Percentiles rank a stretch among this genome's conserved stretches.
Conservation (phyloP, 2,888 invertebrate genomes). For the Perizoma flavofasciatum region DNA sequence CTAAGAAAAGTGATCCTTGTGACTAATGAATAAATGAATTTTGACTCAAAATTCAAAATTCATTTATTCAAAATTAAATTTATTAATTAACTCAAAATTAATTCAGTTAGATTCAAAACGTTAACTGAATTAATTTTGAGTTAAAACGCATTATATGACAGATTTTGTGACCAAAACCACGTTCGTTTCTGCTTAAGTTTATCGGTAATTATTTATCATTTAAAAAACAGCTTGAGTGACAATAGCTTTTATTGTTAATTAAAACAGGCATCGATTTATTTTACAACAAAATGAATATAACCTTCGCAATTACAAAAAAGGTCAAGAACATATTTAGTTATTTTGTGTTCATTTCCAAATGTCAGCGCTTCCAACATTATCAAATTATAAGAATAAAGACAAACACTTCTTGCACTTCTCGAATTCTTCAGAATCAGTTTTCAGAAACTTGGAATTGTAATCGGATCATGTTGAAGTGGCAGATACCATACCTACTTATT, state of each 20-base stretch:
- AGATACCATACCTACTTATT: neutral
- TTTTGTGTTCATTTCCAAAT: constrained; percentile 44
- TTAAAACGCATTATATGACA: too few relatives aligned
- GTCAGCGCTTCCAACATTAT: constrained; percentile 35
- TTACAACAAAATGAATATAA: constrained; percentile 24
- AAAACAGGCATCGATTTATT: constrained; percentile 20
- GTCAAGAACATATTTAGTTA: constrained; percentile 47
- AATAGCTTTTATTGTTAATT: constrained; percentile 25
- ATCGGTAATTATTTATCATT: too few relatives aligned
- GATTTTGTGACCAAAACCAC: too few relatives aligned
- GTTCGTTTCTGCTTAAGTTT: too few relatives aligned
- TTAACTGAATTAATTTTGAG: too few relatives aligned
- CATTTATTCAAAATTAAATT: too few relatives aligned
- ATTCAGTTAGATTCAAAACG: too few relatives aligned
- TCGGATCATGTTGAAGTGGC: neutral
- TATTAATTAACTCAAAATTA: too few relatives aligned
- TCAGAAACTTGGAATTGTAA: neutral
- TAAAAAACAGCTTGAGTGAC: neutral
- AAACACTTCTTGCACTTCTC: constrained; percentile 1
- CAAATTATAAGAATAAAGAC: constrained; percentile 14
- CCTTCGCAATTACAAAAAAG: constrained; percentile 40
- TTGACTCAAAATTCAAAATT: too few relatives aligned
- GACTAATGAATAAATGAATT: too few relatives aligned
- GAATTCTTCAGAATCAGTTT: neutral
- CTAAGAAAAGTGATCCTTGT: too few relatives aligned